phyloP scores from a whole-genome alignment of 30 jellyfish, hydroid and myxozoan genomes.

The Hydractinia symbiolongicarpus region DNA sequence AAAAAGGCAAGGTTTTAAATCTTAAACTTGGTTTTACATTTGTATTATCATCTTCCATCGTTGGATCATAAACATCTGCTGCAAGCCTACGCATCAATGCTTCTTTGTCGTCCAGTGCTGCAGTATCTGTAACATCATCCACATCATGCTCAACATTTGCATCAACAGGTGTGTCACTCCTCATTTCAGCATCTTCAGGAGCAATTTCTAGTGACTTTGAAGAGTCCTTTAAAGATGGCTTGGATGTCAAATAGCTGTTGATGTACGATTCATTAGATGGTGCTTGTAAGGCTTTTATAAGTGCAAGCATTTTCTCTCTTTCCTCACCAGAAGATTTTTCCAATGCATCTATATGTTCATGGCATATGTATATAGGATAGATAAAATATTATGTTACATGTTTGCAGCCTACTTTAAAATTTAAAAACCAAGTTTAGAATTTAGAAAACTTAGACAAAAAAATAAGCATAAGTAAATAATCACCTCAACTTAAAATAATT shows the following conservation, averaged over 20 bases:
- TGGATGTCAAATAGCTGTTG: conserved; percentile 4
- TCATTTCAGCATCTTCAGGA: too few species aligned
- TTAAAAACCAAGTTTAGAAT: too few species aligned
- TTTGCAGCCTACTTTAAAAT: too few species aligned
- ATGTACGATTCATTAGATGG: conserved; percentile 34
- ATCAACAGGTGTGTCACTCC: too few species aligned
- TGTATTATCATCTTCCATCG: background rate
- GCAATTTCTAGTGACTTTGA: background rate
- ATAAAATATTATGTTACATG: background rate
- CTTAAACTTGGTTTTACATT: background rate
- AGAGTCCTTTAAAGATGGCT: background rate
- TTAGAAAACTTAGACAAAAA: too few species aligned
- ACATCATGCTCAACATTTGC: too few species aligned
- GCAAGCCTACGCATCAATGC: conserved; percentile 8
- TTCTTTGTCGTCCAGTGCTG: background rate
- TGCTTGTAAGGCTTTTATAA: conserved; percentile 66
- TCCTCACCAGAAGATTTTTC: conserved; percentile 88
- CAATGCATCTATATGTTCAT: conserved; percentile 51
- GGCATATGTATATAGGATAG: background rate
- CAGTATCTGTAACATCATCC: too few species aligned
- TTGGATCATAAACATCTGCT: conserved; percentile 18
- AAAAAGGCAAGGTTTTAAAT: background rate
- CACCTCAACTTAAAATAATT: too few species aligned
- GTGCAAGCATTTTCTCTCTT: conserved; percentile 71
- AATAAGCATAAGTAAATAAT: too few species aligned